These are phyloP conservation scores for Anarrhichthys ocellatus DNA, from an alignment of 2,113 vertebrate genomes.

Conservation along the genomic window DNA sequence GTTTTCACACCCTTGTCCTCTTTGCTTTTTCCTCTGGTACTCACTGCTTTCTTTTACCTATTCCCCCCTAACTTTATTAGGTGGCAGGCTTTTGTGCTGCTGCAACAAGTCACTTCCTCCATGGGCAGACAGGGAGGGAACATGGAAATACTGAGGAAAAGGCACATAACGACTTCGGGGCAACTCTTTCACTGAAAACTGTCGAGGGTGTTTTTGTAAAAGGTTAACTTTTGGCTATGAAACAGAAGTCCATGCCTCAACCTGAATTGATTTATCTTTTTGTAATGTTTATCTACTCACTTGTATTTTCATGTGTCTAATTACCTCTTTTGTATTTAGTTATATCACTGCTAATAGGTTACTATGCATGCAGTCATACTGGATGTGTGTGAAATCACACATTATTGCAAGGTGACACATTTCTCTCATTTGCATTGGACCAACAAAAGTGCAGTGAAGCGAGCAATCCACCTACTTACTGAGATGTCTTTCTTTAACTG, in stretches of 20 bases:
- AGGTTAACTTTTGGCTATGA: not conserved
- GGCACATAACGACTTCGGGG: conserved; percentile 51
- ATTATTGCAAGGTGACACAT: conserved; percentile 65
- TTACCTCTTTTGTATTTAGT: conserved; percentile 25
- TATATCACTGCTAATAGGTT: conserved; percentile 58
- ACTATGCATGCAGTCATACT: conserved; percentile 54
- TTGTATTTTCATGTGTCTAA: conserved; percentile 1
- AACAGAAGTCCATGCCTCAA: not conserved
- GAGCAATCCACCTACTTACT: conserved; percentile 8
- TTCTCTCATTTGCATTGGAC: conserved; percentile 45
- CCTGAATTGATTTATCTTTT: not conserved
- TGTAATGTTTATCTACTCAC: not conserved
- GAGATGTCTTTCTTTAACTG: conserved; percentile 47
- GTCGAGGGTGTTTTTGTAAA: conserved; percentile 24
- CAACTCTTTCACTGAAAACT: conserved; percentile 38
- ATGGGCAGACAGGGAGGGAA: conserved; percentile 50
- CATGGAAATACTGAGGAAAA: conserved; percentile 69
- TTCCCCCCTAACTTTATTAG: conserved; percentile 78
- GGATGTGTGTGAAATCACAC: conserved; percentile 61
- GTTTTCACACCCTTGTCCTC: conserved; percentile 63
- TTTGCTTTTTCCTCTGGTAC: conserved; percentile 71
- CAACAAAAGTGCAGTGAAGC: conserved; percentile 30
- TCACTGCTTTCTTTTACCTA: conserved; percentile 64
- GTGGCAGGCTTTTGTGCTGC: conserved; percentile 74
- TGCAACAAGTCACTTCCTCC: conserved; percentile 65